Conservation (phyloP, 2,888 invertebrate genomes). For the Sarcophaga caerulescens region DNA sequence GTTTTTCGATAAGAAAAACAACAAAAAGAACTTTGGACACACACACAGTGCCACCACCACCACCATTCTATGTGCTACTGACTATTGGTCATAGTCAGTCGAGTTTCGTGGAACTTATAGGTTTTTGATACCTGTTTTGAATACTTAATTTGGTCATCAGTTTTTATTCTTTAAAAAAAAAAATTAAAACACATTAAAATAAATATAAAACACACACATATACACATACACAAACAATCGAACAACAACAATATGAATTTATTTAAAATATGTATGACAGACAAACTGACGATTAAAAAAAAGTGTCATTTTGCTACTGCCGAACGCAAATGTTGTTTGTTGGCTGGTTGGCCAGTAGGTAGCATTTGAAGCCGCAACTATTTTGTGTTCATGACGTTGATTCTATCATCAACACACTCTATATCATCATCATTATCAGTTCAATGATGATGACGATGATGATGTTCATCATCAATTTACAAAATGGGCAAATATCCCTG, state of each 20-base stretch:
- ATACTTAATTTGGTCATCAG: conserved; percentile 65
- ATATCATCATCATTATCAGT: conserved; percentile 28
- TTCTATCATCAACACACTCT: conserved; percentile 63
- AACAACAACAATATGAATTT: not conserved
- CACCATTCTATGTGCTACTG: conserved; percentile 26
- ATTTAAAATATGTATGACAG: conserved; percentile 6
- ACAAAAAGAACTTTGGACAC: conserved; percentile 29
- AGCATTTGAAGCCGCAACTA: not conserved
- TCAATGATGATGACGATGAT: conserved; percentile 3
- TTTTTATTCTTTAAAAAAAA: conserved; percentile 39
- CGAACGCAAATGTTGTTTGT: no score
- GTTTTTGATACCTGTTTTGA: conserved; percentile 68
- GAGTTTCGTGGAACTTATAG: conserved; percentile 68
- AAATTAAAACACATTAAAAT: conserved; percentile 52
- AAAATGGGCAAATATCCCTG: conserved; percentile 48
- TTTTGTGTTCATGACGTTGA: conserved; percentile 39
- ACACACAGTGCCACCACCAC: not conserved
- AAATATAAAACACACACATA: conserved; percentile 38
- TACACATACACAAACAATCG: conserved; percentile 11
- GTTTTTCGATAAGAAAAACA: conserved; percentile 56
- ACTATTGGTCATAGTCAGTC: conserved; percentile 10
- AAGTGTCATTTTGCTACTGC: conserved; percentile 50
- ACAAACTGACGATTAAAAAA: conserved; percentile 25
- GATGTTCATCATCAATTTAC: conserved; percentile 56
- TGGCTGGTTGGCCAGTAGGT: not conserved